Evolutionary conservation across 2,113 vertebrate genomes (phyloP).

Genomic region (Nibea coibor): DNA sequence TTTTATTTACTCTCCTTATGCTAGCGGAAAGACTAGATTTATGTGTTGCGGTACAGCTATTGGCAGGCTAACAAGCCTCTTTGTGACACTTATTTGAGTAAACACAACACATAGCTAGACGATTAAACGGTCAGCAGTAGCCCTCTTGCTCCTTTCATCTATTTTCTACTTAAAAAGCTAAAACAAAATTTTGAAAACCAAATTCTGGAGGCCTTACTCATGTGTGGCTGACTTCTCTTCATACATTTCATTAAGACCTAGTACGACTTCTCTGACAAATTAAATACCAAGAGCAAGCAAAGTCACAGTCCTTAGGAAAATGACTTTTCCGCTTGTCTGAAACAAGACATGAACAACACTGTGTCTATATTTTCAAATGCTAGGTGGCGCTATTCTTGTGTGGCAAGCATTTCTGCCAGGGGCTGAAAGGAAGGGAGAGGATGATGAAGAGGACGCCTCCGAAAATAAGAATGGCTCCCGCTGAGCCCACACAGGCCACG

Average conservation of each 20-base stretch:
- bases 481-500: constrained; percentile 85
- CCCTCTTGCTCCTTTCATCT: constrained; percentile 21
- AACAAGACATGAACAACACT: constrained; percentile 37
- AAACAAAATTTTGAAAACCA: constrained; percentile 2
- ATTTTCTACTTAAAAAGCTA: constrained; percentile 25
- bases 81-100: constrained; percentile 22
- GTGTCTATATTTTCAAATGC: constrained; percentile 10
- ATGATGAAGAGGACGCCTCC: constrained; percentile 86
- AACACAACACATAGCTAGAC: constrained; percentile 26
- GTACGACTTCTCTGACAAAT: constrained; percentile 43
- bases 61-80: not conserved
- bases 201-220: constrained; percentile 17
- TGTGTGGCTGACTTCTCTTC: constrained; percentile 25
- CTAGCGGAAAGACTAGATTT: not conserved
- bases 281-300: constrained; percentile 44
- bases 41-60: constrained; percentile 29
- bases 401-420: constrained; percentile 83
- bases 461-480: constrained; percentile 85
- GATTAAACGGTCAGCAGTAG: constrained; percentile 3
- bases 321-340: constrained; percentile 36
- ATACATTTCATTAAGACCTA: constrained; percentile 65
- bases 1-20: not conserved
- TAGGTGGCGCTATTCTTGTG: constrained; percentile 81
- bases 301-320: constrained; percentile 36
- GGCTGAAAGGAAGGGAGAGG: constrained; percentile 83